A percentile compares a stretch with the other conserved stretches of the same genome.
Evolutionary conservation across 37 sponge, comb jelly and placozoan species (phyloP).

Genomic region (Aplysina aerophoba): DNA sequence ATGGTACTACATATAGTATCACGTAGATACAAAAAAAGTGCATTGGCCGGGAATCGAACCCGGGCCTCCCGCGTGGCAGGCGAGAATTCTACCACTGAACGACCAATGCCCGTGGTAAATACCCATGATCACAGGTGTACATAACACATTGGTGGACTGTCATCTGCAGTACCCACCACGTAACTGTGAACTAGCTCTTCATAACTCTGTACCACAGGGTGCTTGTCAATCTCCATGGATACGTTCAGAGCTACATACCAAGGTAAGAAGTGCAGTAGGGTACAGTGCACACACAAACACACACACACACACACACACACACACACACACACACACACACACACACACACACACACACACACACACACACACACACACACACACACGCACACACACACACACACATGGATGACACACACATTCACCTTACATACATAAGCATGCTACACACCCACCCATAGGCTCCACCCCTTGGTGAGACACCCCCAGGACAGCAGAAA

Average conservation of each 20-base stretch:
- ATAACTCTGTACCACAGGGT: background rate
- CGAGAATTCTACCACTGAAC: no score
- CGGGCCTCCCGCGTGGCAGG: no score
- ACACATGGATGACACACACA: background rate
- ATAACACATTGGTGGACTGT: no score
- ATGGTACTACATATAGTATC: no score
- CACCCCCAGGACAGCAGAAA: background rate
- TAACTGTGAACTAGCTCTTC: background rate
- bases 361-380: background rate
- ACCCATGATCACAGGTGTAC: no score
- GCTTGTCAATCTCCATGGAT: background rate
- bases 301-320: slow-evolving; percentile 35
- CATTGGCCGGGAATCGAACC: no score
- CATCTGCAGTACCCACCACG: background rate
- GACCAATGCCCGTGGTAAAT: no score
- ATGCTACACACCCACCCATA: slow-evolving; percentile 45
- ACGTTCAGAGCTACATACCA: background rate
- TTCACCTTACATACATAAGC: background rate
- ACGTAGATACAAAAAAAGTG: no score
- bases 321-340: slow-evolving; percentile 41
- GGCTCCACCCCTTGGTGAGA: slow-evolving; percentile 53
- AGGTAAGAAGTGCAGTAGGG: background rate
- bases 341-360: background rate
- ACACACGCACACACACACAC: background rate
- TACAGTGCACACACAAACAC: slow-evolving; percentile 9